Evolutionary conservation across 2,888 invertebrate species (phyloP).

Genomic region (Metallyticus violacea): DNA sequence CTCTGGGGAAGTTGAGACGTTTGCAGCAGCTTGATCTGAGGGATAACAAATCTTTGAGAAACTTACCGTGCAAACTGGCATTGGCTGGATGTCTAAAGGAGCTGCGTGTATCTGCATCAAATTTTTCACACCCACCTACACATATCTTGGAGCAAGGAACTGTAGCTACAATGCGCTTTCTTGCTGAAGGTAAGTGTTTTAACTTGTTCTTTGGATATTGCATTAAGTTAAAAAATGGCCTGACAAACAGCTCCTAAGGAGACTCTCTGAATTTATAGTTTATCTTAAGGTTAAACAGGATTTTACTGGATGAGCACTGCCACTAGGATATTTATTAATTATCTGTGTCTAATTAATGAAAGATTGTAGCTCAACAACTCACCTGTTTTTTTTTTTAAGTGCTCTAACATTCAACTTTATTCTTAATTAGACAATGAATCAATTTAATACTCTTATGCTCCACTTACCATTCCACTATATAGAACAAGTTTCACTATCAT

Average conservation of each 20-base stretch:
- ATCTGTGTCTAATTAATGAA: background rate
- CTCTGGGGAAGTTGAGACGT: constrained; percentile 60
- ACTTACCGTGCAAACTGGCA: constrained; percentile 64
- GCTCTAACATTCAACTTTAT: no score
- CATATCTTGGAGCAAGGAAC: constrained; percentile 60
- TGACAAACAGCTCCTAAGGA: no score
- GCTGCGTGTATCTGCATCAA: constrained; percentile 60
- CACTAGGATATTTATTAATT: background rate
- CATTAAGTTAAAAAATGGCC: background rate
- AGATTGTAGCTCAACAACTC: no score
- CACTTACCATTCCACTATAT: no score
- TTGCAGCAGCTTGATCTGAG: constrained; percentile 61
- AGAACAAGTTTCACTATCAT: no score
- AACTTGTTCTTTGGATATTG: background rate
- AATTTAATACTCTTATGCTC: no score
- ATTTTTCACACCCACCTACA: constrained; percentile 63
- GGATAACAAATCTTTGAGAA: constrained; percentile 57
- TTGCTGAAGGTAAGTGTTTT: constrained; percentile 52
- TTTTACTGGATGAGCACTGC: no score
- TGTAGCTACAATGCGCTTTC: constrained; percentile 62
- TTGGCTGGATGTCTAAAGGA: constrained; percentile 59
- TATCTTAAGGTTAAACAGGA: no score
- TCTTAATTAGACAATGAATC: no score
- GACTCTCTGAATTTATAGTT: no score
- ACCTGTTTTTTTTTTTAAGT: no score